These are phyloP conservation scores for Acronicta alni DNA, from an alignment of 2,888 invertebrate genomes.

Conservation along the genomic window DNA sequence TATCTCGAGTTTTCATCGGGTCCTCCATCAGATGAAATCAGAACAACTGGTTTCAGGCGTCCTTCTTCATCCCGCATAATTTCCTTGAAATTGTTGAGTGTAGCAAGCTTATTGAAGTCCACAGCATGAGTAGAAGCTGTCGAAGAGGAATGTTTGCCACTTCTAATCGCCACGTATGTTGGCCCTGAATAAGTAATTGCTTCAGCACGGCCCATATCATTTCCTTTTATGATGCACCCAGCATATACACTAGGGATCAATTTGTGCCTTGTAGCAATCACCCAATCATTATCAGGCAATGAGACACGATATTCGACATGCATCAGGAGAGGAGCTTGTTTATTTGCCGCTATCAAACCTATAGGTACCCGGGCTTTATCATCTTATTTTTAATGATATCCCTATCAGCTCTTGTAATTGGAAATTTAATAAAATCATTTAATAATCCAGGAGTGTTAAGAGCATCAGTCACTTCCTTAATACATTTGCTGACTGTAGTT, in stretches of 20 bases:
- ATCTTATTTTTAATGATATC: too few species aligned
- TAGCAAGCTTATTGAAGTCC: slow-evolving; percentile 15
- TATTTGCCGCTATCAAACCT: too few species aligned
- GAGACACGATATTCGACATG: too few species aligned
- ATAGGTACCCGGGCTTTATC: too few species aligned
- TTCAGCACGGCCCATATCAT: not conserved
- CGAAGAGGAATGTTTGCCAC: slow-evolving; percentile 48
- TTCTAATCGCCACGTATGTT: slow-evolving; percentile 18
- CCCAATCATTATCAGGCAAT: too few species aligned
- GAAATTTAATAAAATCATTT: too few species aligned
- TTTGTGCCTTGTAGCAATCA: not conserved
- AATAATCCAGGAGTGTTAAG: too few species aligned
- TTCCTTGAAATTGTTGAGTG: slow-evolving; percentile 3
- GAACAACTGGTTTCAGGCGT: slow-evolving; percentile 46
- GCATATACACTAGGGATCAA: slow-evolving; percentile 1
- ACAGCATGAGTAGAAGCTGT: slow-evolving; percentile 17
- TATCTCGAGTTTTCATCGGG: slow-evolving; percentile 39
- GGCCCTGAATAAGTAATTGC: not conserved
- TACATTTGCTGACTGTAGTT: too few species aligned
- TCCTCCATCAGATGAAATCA: slow-evolving; percentile 28
- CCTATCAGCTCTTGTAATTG: too few species aligned
- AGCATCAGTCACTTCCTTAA: too few species aligned
- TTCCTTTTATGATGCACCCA: not conserved
- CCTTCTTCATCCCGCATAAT: slow-evolving; percentile 24
- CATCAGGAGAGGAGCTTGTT: too few species aligned